phyloP scores from a whole-genome alignment of 2,888 invertebrate genomes.

The Lepidochrysops patricia region DNA sequence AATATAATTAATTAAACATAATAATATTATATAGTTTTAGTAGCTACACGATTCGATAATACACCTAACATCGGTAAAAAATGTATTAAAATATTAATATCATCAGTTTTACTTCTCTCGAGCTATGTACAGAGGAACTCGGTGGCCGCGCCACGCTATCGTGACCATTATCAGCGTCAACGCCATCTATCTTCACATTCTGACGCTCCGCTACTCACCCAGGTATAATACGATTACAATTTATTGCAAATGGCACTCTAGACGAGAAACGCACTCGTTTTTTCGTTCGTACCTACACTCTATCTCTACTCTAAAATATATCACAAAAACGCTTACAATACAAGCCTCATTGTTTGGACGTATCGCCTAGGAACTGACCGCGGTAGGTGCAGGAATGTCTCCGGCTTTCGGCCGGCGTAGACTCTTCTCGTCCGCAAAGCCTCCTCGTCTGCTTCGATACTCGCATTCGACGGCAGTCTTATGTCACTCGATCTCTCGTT shows the following conservation, averaged over 20 bases:
- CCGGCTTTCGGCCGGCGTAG: conserved; percentile 30
- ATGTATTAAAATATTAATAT: conserved; percentile 66
- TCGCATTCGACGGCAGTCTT: not conserved
- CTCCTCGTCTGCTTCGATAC: not conserved
- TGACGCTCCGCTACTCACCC: conserved; percentile 39
- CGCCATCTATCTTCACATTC: conserved; percentile 48
- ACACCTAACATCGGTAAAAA: conserved; percentile 42
- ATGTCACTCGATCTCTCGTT: conserved; percentile 18
- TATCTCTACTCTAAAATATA: conserved; percentile 63
- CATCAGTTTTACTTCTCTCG: conserved; percentile 60
- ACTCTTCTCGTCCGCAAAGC: not conserved
- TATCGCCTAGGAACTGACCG: conserved; percentile 35
- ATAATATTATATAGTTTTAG: conserved; percentile 23
- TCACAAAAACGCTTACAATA: conserved; percentile 67
- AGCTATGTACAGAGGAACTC: conserved; percentile 40
- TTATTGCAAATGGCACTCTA: conserved; percentile 64
- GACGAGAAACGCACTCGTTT: conserved; percentile 54
- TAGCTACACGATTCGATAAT: conserved; percentile 47
- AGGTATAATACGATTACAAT: conserved; percentile 21
- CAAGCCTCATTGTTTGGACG: conserved; percentile 52
- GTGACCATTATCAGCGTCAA: conserved; percentile 23
- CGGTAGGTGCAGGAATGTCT: conserved; percentile 48
- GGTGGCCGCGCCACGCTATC: conserved; percentile 22
- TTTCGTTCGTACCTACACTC: conserved; percentile 31
- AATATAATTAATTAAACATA: not conserved